Conservation (phyloP, 1,140 invertebrate species). For the Eriosoma lanigerum region DNA sequence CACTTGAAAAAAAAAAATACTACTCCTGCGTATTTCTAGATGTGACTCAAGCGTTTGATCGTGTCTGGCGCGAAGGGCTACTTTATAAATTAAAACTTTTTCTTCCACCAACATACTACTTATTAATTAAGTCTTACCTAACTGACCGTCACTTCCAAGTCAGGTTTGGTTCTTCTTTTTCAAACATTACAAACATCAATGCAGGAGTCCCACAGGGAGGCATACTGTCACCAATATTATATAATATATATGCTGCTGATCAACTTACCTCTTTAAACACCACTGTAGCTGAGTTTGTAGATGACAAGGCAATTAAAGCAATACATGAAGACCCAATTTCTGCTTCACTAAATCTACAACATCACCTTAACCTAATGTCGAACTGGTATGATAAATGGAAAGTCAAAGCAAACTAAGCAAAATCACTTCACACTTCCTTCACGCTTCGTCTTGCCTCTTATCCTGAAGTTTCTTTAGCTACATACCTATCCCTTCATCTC, state of each 20-base stretch:
- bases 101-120: slow-evolving; percentile 7
- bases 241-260: neutral
- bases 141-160: neutral
- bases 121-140: neutral
- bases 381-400: too few species aligned
- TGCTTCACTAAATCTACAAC: too few species aligned
- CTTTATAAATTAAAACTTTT: neutral
- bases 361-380: too few species aligned
- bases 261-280: too few species aligned
- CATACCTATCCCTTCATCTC: neutral
- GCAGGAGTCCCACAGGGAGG: neutral
- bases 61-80: neutral
- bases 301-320: too few species aligned
- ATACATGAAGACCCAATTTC: too few species aligned
- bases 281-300: too few species aligned
- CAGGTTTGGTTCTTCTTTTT: neutral
- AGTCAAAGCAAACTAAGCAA: too few species aligned
- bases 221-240: neutral
- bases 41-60: slow-evolving; percentile 56
- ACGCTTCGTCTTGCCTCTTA: too few species aligned
- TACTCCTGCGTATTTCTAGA: slow-evolving; percentile 57
- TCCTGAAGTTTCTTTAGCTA: too few species aligned
- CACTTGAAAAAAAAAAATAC: slow-evolving; percentile 50
- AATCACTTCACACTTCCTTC: too few species aligned
- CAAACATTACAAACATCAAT: neutral